A percentile compares a stretch with the other conserved stretches of the same genome.
These are phyloP conservation scores for Lasioglossum figueresi DNA, from an alignment of 2,888 invertebrate species.

Conservation along the genomic window DNA sequence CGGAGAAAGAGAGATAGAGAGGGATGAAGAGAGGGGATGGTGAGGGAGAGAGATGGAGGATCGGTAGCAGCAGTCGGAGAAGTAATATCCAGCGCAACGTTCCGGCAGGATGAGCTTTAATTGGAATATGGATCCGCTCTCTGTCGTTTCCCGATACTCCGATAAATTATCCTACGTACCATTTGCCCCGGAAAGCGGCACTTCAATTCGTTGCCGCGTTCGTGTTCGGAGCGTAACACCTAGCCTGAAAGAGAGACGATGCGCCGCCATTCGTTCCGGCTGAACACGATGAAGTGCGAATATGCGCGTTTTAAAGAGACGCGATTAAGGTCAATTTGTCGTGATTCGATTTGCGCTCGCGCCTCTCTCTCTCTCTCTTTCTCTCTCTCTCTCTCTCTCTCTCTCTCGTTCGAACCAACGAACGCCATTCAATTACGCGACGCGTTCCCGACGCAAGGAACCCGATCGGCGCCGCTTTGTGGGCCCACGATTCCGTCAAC, in stretches of 20 bases:
- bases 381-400: conserved; percentile 11
- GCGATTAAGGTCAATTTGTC: conserved; percentile 67
- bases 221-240: conserved; percentile 68
- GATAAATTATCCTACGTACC: conserved; percentile 83
- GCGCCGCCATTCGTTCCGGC: conserved; percentile 56
- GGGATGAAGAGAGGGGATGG: conserved; percentile 18
- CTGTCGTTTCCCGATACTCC: conserved; percentile 82
- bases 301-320: conserved; percentile 57
- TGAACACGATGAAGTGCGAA: conserved; percentile 60
- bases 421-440: conserved; percentile 39
- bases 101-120: conserved; percentile 83
- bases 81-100: conserved; percentile 77
- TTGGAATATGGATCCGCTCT: conserved; percentile 83
- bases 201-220: conserved; percentile 68
- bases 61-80: conserved; percentile 70
- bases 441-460: conserved; percentile 2
- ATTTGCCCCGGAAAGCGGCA: conserved; percentile 79
- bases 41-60: conserved; percentile 11
- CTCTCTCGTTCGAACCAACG: conserved; percentile 39
- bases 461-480: conserved; percentile 8
- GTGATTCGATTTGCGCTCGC: conserved; percentile 57
- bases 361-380: neutral
- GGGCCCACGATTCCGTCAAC: neutral
- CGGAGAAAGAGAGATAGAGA: conserved; percentile 19
- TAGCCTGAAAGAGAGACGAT: conserved; percentile 65